Evolutionary conservation across 2,888 invertebrate species (phyloP), one percentile per base, ranked within the genome.

Genomic region (Holacanthella duospinosa): DNA sequence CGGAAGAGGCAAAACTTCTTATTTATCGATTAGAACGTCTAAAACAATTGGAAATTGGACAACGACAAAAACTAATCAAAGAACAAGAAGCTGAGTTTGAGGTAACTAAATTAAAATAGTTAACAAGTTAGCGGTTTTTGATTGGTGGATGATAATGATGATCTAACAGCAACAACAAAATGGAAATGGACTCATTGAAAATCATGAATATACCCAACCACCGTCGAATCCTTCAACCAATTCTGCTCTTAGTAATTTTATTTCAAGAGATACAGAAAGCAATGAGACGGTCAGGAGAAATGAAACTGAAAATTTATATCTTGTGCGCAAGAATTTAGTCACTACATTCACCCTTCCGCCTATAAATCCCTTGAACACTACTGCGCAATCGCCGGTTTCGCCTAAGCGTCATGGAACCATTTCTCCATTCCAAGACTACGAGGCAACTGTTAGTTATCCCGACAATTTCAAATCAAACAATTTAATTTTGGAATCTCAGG

Each of bases 351-450:
- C 16, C 12, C 19, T 48, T 48, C 48, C 12, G 48, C 21, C 48
- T 4, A 48, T 48, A 4, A 48, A 48, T 21, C 48, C 48, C 4
- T 21, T 48, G 6, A 16, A 6, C 6, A n/a, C 48, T 16, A 9
- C 48, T 4, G 19, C 48, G 4, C 48, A 9, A 4, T n/a, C 19
- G 4, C 9, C 36, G 6, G n/a, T 4, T 4, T n/a, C 48, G 21
- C 12, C 12, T 48, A 4, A 4, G 4, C 48, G 48, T 21, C 21
- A 4, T 48, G 4, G 48, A 9, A 16, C 48, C 12, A 9, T n/a
- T 48, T 48, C 48, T 9, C 48, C 48, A 48, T 48, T 48, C n/a
- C 19, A 48, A 48, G 48, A 48, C 19, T 48, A 48, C n/a, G 48
- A 48, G 21, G 48, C 48, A 9, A 48, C 48, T 16, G n/a, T 48